These are phyloP conservation scores for Creontiades dilutus DNA, from an alignment of 2,888 invertebrate genomes.

Conservation along the genomic window DNA sequence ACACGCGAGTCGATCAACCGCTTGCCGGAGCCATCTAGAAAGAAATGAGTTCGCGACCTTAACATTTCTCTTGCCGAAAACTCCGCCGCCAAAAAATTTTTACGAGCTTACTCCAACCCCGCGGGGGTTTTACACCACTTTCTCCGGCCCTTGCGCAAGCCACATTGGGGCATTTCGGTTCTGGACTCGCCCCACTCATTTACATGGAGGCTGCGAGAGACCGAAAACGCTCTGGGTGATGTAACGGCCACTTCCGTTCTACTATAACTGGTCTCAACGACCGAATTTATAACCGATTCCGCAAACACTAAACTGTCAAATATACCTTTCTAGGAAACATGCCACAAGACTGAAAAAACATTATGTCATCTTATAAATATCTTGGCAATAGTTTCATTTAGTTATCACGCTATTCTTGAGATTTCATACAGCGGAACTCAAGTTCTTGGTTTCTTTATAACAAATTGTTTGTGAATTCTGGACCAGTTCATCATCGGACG, in stretches of 20 bases:
- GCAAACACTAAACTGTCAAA: not conserved
- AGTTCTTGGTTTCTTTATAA: too few species aligned
- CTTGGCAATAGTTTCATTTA: too few species aligned
- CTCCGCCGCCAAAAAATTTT: constrained; percentile 16
- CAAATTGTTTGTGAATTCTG: too few species aligned
- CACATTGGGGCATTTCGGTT: constrained; percentile 1
- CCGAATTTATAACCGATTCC: not conserved
- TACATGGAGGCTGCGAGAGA: constrained; percentile 14
- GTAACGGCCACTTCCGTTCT: not conserved
- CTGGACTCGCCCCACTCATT: constrained; percentile 24
- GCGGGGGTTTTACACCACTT: constrained; percentile 37
- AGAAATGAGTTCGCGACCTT: constrained; percentile 43
- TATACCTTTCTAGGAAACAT: too few species aligned
- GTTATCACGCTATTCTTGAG: too few species aligned
- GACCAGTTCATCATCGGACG: too few species aligned
- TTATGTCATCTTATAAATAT: too few species aligned
- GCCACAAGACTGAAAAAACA: too few species aligned
- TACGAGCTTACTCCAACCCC: not conserved
- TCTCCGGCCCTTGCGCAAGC: constrained; percentile 44
- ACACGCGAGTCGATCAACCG: not conserved
- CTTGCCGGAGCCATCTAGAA: not conserved
- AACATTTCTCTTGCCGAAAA: not conserved
- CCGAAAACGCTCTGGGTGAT: not conserved
- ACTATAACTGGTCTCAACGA: not conserved
- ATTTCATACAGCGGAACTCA: too few species aligned